Percentiles rank a stretch among this genome's conserved stretches.
These are phyloP conservation scores for Cantharis rustica DNA, from an alignment of 2,888 invertebrate species.

Conservation along the genomic window DNA sequence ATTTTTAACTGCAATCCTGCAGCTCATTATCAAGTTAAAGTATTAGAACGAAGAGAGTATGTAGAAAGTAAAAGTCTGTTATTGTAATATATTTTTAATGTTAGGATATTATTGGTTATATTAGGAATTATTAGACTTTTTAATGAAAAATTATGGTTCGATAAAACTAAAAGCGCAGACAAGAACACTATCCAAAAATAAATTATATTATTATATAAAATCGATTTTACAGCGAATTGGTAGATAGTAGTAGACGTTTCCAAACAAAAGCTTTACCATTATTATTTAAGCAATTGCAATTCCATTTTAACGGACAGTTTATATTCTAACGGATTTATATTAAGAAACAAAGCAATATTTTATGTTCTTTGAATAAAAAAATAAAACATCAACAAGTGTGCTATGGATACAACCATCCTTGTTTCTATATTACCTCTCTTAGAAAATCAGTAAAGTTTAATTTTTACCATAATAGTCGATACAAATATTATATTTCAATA, in stretches of 20 bases:
- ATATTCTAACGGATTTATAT: background rate
- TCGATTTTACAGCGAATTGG: background rate
- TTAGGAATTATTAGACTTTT: background rate
- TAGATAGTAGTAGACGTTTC: background rate
- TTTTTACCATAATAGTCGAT: no score
- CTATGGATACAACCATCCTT: background rate
- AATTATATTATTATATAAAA: background rate
- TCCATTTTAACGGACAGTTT: background rate
- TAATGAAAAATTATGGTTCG: slow-evolving; percentile 11
- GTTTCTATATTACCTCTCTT: background rate
- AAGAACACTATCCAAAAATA: slow-evolving; percentile 8
- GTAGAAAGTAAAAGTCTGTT: no score
- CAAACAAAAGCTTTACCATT: background rate
- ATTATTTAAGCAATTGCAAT: background rate
- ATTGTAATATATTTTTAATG: no score
- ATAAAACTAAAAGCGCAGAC: slow-evolving; percentile 12
- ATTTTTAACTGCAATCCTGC: no score
- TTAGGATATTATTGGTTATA: background rate
- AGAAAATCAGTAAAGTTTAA: background rate
- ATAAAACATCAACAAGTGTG: background rate
- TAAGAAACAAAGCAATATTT: background rate
- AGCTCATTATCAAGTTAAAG: no score
- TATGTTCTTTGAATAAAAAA: background rate
- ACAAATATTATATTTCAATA: no score
- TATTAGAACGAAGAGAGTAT: no score